Percentiles rank a stretch among this genome's conserved stretches.
These are phyloP conservation scores for Etheostoma cragini DNA, from an alignment of 2,113 vertebrate genomes.

Conservation along the genomic window DNA sequence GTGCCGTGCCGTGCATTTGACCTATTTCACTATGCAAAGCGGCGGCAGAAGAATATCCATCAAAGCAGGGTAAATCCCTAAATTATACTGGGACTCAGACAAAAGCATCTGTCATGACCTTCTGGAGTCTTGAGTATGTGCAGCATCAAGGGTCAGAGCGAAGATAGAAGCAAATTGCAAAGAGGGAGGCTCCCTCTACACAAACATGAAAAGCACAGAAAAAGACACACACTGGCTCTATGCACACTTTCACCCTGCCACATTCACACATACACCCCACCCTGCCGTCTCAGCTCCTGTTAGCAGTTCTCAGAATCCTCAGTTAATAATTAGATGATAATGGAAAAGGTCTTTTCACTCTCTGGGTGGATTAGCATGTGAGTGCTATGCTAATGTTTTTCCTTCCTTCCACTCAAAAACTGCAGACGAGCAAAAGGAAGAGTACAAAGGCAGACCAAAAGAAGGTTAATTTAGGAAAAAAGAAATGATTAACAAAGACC, in stretches of 20 bases:
- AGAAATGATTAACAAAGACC: conserved; percentile 66
- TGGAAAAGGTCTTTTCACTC: conserved; percentile 80
- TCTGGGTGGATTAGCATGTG: conserved; percentile 78
- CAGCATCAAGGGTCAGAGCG: conserved; percentile 57
- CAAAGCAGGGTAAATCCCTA: conserved; percentile 51
- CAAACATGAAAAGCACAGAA: conserved; percentile 63
- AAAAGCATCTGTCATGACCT: conserved; percentile 66
- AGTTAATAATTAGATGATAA: conserved; percentile 84
- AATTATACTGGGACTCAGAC: conserved; percentile 62
- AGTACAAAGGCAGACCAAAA: conserved; percentile 29
- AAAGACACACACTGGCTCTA: conserved; percentile 15
- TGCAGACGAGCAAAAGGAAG: conserved; percentile 38
- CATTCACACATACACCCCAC: conserved; percentile 19
- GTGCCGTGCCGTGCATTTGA: conserved; percentile 5
- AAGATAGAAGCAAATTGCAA: conserved; percentile 67
- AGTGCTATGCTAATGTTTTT: conserved; percentile 77
- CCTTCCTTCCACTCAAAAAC: conserved; percentile 54
- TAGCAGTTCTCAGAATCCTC: conserved; percentile 72
- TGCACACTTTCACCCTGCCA: conserved; percentile 4
- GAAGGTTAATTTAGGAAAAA: conserved; percentile 58
- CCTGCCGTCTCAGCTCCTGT: conserved; percentile 53
- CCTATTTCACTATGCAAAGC: conserved; percentile 31
- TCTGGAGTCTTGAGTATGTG: conserved; percentile 58
- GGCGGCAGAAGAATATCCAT: conserved; percentile 43
- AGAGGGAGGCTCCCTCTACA: conserved; percentile 61